Base-by-base conservation (phyloP, 2,113 vertebrate genomes). In the Pseudorectes ferrugineus region DNA sequence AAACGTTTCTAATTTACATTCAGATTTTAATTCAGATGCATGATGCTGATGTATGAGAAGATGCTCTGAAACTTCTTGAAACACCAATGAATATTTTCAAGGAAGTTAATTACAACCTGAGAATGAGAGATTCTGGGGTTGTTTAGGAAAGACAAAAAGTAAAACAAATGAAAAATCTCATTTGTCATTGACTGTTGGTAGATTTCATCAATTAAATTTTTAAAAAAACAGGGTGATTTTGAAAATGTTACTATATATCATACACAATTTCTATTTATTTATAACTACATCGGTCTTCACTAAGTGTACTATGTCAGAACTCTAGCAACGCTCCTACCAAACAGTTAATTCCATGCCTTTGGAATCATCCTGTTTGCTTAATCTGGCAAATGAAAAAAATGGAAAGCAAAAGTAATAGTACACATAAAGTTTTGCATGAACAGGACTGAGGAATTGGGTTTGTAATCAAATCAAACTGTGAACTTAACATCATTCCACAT, bases 61-160 rank as follows among this genome's bases (percentile, higher is more conserved):
- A 85, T 68, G 83, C 94, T 90, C 78, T 85, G 80, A 96, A 96
- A 65, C 72, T 93, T 91, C 72, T 81, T 88, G 92, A 94, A 97
- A 97, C 85, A 93, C 42, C 86, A 95, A 20, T 88, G 83, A 97
- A 81, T 92, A 88, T 96, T 95, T 94, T 95, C 85, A 94, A 89
- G 76, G 92, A 95, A 97, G 71, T 92, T 96, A 97, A 97, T 95
- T 96, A 85, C 81, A 97, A 95, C 79, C 92, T 96, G 91, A 94
- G 92, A 96, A 96, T 71, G 42, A 95, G 87, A 97, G 77, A 51
- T 85, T 55, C 83, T 91, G 89, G 83, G 33, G 78, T 95, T 85
- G 58, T 75, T 96, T 95, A 84, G 95, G 73, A 54, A 77, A 95
- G 94, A 95, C 90, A 92, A 83, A 97, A 97, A 74, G 33, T 57